Percentiles rank a stretch among this genome's conserved stretches.
phyloP scores from a whole-genome alignment of 2,888 invertebrate genomes.

The Eupithecia centaureata region DNA sequence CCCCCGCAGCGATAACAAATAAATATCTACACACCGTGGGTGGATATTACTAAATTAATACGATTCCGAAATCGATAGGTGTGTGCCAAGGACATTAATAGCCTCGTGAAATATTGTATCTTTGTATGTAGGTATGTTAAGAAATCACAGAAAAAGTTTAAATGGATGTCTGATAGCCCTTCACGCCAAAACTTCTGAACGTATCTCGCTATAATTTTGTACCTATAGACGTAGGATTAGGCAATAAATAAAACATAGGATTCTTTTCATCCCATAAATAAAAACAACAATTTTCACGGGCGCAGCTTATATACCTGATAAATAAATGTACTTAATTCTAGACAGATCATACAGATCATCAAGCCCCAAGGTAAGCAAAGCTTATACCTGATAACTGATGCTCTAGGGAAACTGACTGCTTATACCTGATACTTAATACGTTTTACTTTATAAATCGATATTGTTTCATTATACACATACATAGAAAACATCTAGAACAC shows the following conservation, averaged over 20 bases:
- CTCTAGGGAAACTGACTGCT: no score
- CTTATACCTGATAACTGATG: background rate
- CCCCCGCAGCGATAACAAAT: slow-evolving; percentile 37
- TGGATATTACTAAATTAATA: slow-evolving; percentile 29
- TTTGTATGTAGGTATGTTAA: no score
- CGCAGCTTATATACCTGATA: no score
- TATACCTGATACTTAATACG: background rate
- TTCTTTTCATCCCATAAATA: no score
- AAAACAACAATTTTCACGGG: no score
- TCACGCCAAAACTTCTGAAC: no score
- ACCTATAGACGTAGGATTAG: no score
- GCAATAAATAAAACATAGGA: no score
- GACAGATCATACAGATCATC: background rate
- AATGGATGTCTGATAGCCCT: no score
- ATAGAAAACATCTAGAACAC: background rate
- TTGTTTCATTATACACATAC: background rate
- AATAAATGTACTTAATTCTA: background rate
- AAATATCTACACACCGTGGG: slow-evolving; percentile 31
- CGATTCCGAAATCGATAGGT: slow-evolving; percentile 1
- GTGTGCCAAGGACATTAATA: background rate
- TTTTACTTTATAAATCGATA: background rate
- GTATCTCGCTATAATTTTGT: no score
- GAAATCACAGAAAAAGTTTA: no score
- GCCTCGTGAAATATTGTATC: background rate
- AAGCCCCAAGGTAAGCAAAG: background rate